Evolutionary conservation across 1,140 invertebrate genomes (phyloP).

Genomic region (Diuraphis noxia): DNA sequence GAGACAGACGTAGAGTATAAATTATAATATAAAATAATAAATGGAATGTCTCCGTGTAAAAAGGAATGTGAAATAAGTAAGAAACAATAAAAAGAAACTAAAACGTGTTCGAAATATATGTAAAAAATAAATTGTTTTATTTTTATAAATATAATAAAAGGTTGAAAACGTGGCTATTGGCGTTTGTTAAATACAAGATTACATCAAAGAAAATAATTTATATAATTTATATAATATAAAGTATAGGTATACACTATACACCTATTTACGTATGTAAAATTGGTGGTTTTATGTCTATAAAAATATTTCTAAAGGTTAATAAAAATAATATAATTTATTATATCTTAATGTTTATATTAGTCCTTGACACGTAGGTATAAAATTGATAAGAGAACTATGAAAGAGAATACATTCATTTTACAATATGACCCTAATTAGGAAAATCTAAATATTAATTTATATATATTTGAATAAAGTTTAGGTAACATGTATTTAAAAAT

Average conservation of each 20-base stretch:
- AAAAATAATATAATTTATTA: neutral
- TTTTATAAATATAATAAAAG: slow-evolving; percentile 1
- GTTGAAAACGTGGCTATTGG: neutral
- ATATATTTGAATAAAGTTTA: neutral
- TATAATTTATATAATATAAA: neutral
- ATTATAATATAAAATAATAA: slow-evolving; percentile 34
- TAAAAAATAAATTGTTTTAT: neutral
- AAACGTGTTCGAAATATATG: slow-evolving; percentile 1
- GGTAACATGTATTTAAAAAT: neutral
- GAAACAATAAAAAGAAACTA: neutral
- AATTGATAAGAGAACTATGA: slow-evolving; percentile 5
- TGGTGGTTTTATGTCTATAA: neutral
- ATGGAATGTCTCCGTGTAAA: neutral
- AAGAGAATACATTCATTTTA: neutral
- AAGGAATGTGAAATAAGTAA: neutral
- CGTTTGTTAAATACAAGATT: neutral
- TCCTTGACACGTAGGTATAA: neutral
- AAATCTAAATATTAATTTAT: neutral
- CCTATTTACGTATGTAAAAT: neutral
- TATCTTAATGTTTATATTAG: neutral
- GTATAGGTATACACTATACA: neutral
- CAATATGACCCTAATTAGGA: slow-evolving; percentile 1
- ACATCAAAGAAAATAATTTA: neutral
- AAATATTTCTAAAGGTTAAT: slow-evolving; percentile 5
- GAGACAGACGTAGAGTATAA: slow-evolving; percentile 5